phyloP scores from a whole-genome alignment of 2,797 vertebrate species.

The Varecia variegata region DNA sequence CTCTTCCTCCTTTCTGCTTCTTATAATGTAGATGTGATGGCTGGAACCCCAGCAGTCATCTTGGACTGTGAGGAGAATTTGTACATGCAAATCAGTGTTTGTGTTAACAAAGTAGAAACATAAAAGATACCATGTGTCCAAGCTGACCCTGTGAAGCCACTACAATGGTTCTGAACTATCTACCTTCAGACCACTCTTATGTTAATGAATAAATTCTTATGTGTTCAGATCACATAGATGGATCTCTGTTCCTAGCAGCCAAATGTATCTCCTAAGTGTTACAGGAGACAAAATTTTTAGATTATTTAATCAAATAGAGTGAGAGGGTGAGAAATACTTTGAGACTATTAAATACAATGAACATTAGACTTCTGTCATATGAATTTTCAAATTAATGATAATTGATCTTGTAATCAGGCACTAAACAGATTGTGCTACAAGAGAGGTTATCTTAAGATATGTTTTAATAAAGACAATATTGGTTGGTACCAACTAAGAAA shows the following conservation, averaged over 20 bases:
- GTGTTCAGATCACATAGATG: background rate
- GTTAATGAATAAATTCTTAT: background rate
- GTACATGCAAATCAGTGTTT: background rate
- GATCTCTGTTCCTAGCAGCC: background rate
- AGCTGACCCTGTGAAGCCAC: background rate
- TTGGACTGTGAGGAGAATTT: background rate
- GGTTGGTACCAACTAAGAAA: background rate
- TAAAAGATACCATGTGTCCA: background rate
- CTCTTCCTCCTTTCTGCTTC: background rate
- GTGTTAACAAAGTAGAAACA: background rate
- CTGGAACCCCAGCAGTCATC: background rate
- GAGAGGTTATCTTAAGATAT: background rate
- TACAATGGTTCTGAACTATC: background rate
- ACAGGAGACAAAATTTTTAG: background rate
- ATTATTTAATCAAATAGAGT: background rate
- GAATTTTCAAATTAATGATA: background rate
- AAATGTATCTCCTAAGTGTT: background rate
- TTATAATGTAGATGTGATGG: background rate
- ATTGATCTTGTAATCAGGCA: background rate
- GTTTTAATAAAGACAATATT: background rate
- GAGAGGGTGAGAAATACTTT: background rate
- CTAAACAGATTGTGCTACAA: background rate
- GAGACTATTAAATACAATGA: background rate
- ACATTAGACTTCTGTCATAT: background rate
- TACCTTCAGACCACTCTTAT: background rate